These are phyloP conservation scores for Zaprionus taronus DNA, from an alignment of 1,140 invertebrate genomes.

Conservation along the genomic window DNA sequence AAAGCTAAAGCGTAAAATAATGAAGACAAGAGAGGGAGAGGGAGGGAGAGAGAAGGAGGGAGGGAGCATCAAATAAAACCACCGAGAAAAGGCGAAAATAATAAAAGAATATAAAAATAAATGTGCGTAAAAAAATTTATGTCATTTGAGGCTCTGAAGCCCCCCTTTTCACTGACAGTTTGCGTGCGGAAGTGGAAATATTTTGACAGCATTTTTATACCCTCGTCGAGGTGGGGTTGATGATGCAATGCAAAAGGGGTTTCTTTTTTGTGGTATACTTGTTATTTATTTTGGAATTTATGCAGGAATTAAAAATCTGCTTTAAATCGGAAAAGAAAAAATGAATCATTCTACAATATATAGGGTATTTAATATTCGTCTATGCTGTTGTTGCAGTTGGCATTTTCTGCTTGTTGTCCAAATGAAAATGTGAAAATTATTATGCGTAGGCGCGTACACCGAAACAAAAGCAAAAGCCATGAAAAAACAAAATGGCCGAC, in stretches of 20 bases:
- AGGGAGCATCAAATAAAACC: conserved; percentile 49
- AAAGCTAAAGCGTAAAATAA: conserved; percentile 66
- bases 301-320: background rate
- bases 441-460: conserved; percentile 69
- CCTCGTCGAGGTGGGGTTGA: conserved; percentile 15
- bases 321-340: background rate
- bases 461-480: conserved; percentile 46
- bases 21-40: conserved; percentile 11
- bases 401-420: conserved; percentile 29
- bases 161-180: conserved; percentile 45
- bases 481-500: conserved; percentile 76
- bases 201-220: conserved; percentile 62
- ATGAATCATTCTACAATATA: background rate
- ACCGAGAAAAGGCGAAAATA: conserved; percentile 40
- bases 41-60: background rate
- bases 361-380: conserved; percentile 8
- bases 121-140: conserved; percentile 62
- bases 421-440: conserved; percentile 71
- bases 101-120: conserved; percentile 45
- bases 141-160: conserved; percentile 45
- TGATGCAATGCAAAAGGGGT: background rate
- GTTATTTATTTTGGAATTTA: background rate
- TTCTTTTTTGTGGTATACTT: background rate
- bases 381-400: background rate
- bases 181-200: conserved; percentile 69